phyloP scores from a whole-genome alignment of 2,888 invertebrate genomes.

The Melieria crassipennis region DNA sequence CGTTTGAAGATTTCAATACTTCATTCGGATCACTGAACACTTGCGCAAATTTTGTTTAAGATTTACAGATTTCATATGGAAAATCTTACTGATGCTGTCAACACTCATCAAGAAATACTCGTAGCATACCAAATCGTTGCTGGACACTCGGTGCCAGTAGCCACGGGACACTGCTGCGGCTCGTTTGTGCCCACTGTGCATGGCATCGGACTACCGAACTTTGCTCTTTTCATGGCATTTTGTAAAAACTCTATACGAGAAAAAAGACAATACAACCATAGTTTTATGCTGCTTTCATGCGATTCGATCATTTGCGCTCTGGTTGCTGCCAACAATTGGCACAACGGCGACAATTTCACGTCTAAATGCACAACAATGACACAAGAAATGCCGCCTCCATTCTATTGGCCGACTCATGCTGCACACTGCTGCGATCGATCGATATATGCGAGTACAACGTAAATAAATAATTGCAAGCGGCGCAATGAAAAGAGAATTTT shows the following conservation, averaged over 20 bases:
- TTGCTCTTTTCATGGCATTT: conserved; percentile 26
- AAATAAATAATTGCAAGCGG: conserved; percentile 36
- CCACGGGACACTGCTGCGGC: conserved; percentile 33
- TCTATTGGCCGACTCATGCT: conserved; percentile 40
- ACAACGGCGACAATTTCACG: conserved; percentile 61
- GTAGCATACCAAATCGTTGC: conserved; percentile 5
- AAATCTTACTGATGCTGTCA: conserved; percentile 43
- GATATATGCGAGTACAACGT: conserved; percentile 23
- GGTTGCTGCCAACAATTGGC: background rate
- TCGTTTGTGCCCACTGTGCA: conserved; percentile 15
- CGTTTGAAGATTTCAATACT: background rate
- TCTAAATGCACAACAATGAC: conserved; percentile 58
- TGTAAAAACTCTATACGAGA: background rate
- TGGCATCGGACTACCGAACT: background rate
- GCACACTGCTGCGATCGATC: conserved; percentile 30
- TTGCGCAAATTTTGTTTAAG: conserved; percentile 12
- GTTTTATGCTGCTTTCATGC: background rate
- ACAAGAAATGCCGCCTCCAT: conserved; percentile 47
- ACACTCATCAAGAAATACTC: conserved; percentile 39
- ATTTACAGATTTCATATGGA: conserved; percentile 8
- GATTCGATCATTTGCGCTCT: background rate
- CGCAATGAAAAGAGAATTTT: conserved; percentile 29
- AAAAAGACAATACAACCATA: background rate
- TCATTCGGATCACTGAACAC: background rate
- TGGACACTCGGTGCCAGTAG: conserved; percentile 24